These are phyloP conservation scores for Cyrtorhinus lividipennis DNA, from an alignment of 1,140 invertebrate species.

Conservation along the genomic window DNA sequence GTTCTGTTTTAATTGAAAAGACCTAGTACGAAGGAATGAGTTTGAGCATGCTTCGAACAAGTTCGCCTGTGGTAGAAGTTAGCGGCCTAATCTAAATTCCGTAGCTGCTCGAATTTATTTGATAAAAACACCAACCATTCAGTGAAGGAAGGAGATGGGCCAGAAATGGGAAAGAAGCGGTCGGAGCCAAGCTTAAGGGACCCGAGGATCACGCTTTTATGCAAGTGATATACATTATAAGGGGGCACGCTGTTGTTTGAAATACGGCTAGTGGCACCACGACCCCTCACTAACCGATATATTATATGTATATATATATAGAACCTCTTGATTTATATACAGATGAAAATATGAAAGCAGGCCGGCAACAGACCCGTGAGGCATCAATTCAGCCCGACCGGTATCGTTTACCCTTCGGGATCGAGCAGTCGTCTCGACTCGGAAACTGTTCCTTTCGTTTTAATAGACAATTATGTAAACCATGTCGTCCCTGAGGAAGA, in stretches of 20 bases:
- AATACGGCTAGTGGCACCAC: conserved; percentile 10
- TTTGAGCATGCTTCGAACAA: too few species aligned
- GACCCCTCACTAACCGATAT: conserved; percentile 13
- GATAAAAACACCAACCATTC: too few species aligned
- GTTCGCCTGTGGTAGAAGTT: too few species aligned
- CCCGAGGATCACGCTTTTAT: conserved; percentile 11
- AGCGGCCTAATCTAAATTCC: too few species aligned
- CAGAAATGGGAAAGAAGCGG: not conserved
- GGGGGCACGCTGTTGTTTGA: conserved; percentile 13
- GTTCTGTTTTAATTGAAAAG: too few species aligned
- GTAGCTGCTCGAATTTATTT: too few species aligned
- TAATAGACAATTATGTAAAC: conserved; percentile 9
- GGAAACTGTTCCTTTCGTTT: not conserved
- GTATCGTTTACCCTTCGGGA: not conserved
- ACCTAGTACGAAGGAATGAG: too few species aligned
- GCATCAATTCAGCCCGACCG: conserved; percentile 13
- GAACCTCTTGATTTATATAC: conserved; percentile 10
- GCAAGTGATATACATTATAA: conserved; percentile 16
- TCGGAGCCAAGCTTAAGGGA: not conserved
- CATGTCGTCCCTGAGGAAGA: not conserved
- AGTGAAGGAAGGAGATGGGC: too few species aligned
- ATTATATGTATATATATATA: conserved; percentile 17
- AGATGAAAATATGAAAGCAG: conserved; percentile 16
- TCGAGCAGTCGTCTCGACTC: not conserved
- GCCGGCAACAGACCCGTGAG: conserved; percentile 10